Base-by-base conservation (phyloP, 2,888 invertebrate genomes). In the Acleris literana region DNA sequence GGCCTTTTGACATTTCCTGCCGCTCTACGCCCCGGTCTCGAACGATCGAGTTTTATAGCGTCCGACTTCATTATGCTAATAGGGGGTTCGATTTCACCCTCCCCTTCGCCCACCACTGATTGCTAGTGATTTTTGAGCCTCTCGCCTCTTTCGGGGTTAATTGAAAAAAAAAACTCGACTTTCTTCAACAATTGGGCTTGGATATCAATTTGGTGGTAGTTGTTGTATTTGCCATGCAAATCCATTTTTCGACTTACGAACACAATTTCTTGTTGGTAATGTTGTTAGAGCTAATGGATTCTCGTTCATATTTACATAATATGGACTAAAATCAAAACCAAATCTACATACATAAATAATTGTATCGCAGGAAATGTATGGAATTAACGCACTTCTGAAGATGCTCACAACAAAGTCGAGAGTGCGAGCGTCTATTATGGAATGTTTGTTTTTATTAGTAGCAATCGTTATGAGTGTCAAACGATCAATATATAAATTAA, bases 41-140 rank as follows among this genome's bases (percentile, higher is more conserved):
- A 72, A 69, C 78, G 81, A 78, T 79, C 79, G 78, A 82, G 80
- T 85, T 87, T 86, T 87, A 86, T 86, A 78, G 80, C 83, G 78
- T 83, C 78, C 78, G 81, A 83, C 82, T 86, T 87, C 85, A 87
- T 88, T 87, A 88, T 87, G 87, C 80, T 88, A 88, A 88, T 87
- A 82, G 85, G 84, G 65, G 81, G 76, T 80, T 84, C 85, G 81
- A 81, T 85, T 87, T 82, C 85, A 76, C 68, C 77, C 77, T 68
- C 71, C 75, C 65, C 73, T 39, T 70, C 69, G 58, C 61, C 53
- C 75, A 71, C 70, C 69, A 70, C 70, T 72, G 76, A 78, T 78
- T 74, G 70, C 75, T 75, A 71, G 73, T 75, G 77, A 80, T 79
- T 82, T 78, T 76, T 74, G 74, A 76, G 69, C 70, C 69, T 74